Evolutionary conservation across 2,888 invertebrate species (phyloP), one percentile per base, ranked within the genome.

Genomic region (Noctua comes): DNA sequence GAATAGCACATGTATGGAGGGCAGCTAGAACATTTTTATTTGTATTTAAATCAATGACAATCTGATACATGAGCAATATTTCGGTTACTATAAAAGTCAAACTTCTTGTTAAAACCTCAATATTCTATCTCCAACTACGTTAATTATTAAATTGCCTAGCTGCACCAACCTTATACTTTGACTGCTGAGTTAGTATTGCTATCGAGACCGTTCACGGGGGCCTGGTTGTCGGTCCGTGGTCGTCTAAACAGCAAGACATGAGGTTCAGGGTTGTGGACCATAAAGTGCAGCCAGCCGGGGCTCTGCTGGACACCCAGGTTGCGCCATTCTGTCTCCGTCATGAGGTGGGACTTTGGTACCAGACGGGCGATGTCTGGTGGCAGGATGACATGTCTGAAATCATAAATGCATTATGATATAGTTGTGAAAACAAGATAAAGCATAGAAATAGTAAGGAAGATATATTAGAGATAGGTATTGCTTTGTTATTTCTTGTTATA

Each of bases 321-420:
- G 81, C 99, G 97, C 99, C 99, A 99, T 95, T 99, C 99, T 0
- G 98, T 98, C 96, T 99, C 99, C 0, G 98, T 98, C 99, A 99
- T 99, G 70, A 99, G 96, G 92, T 99, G 99, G 0, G 98, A 98
- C 92, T 98, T 98, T 1, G 99, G 99, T 0, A 99, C 99, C 73
- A 98, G 95, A 85, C 98, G 98, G 0, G 99, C 98, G 65, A 99
- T 96, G 85, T 99, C 99, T 31, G 98, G 97, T 4, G 99, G 99
- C 54, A 99, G 95, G 91, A 99, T 98, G 0, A 99, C 99, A 96
- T 99, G 99, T 88, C 99, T 99, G 92, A 18, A 95, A 82, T 31
- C 13, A 43, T 7, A 40, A 77, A 24, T 27, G 46, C 10, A 64
- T 65, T 24, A 8, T 16, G 13, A 68, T 66, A 31, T n/a, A 31